Conservation (phyloP, 2,888 invertebrate species). For the Mallateleia sp. region DNA sequence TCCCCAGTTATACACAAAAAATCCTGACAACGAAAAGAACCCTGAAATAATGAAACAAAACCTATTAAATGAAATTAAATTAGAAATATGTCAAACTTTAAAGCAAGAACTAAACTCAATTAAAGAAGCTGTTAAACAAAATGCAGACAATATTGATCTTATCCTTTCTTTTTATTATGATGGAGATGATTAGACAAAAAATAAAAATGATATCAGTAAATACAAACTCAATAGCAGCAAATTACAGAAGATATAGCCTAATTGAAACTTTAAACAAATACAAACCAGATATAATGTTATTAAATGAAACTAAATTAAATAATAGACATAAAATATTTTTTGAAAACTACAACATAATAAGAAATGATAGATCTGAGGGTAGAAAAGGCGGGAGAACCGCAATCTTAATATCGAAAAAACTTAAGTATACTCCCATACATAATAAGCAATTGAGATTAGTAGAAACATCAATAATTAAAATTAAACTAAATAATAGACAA, state of each 20-base stretch:
- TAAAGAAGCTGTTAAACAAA: neutral
- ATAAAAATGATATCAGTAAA: slow-evolving; percentile 56
- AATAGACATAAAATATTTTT: slow-evolving; percentile 45
- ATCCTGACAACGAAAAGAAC: too few species aligned
- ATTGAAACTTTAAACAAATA: slow-evolving; percentile 20
- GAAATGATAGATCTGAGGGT: slow-evolving; percentile 48
- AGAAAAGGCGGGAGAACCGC: slow-evolving; percentile 51
- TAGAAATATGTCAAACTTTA: too few species aligned
- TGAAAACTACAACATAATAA: slow-evolving; percentile 53
- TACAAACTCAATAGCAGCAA: slow-evolving; percentile 54
- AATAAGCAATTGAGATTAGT: slow-evolving; percentile 22
- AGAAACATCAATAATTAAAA: slow-evolving; percentile 60
- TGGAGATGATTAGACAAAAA: neutral
- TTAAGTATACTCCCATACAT: slow-evolving; percentile 30
- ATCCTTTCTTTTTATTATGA: neutral
- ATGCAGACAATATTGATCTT: neutral
- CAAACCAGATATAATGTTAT: slow-evolving; percentile 57
- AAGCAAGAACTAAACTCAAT: neutral
- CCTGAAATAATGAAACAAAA: too few species aligned
- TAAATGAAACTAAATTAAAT: slow-evolving; percentile 74
- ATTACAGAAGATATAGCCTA: slow-evolving; percentile 33
- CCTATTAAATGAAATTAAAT: too few species aligned
- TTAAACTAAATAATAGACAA: neutral
- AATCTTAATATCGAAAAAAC: slow-evolving; percentile 46
- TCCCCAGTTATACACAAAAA: too few species aligned